phyloP scores from a whole-genome alignment of 2,888 invertebrate species.

The Xestia ashworthii region DNA sequence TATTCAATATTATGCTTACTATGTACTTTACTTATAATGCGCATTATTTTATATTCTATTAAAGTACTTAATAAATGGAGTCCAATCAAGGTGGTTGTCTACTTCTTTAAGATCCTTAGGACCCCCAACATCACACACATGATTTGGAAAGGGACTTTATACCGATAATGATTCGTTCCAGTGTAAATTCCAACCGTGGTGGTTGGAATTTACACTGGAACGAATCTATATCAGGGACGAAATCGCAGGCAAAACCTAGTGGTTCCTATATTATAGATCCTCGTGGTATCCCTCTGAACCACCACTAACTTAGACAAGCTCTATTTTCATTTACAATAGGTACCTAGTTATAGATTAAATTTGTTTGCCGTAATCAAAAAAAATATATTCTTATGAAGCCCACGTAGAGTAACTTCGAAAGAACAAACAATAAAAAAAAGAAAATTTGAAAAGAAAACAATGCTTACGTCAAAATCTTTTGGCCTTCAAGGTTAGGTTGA shows the following conservation, averaged over 20 bases:
- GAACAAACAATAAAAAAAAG: constrained; percentile 21
- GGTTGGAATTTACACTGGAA: too few species aligned
- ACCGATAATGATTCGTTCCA: neutral
- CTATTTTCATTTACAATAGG: constrained; percentile 15
- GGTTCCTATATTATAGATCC: neutral
- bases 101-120: too few species aligned
- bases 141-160: neutral
- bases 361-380: neutral
- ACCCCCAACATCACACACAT: too few species aligned
- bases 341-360: neutral
- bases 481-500: neutral
- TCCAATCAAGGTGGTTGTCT: too few species aligned
- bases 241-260: neutral
- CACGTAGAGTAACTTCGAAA: neutral
- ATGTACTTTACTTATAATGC: too few species aligned
- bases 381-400: constrained; percentile 4
- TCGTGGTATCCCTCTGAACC: neutral
- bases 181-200: neutral
- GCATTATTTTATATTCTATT: too few species aligned
- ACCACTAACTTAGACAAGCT: neutral
- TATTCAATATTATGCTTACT: too few species aligned
- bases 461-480: neutral
- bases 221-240: too few species aligned
- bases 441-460: constrained; percentile 9
- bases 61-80: too few species aligned